Base-by-base conservation (phyloP, 2,888 invertebrate species). In the Odontothrips loti region DNA sequence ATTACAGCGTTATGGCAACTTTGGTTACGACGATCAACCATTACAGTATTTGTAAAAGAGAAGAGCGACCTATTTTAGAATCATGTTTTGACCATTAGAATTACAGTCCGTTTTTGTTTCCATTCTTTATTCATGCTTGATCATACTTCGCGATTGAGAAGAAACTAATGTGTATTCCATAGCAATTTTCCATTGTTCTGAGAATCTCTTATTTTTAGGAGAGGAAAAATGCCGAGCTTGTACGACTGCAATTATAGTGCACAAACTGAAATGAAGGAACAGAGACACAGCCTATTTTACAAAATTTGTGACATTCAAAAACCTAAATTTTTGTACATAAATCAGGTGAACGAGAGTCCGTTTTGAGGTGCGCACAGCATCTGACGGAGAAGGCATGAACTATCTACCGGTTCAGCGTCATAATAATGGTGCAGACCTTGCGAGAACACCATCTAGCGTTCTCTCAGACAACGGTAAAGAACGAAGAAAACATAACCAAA, bases 271-370 rank as follows among this genome's bases (percentile, higher is more conserved):
- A 23, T 23, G 27, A 75, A 27, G 23, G 27, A 75, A 75, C 27
- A 27, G 68, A 75, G 27, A 23, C 68, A 75, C 68, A 75, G 68
- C 68, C 68, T 75, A 27, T 9, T 75, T n/a, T 27, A 27, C 12
- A 27, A 75, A 75, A 27, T 27, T 27, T 75, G 68, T 75, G 68
- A 75, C 68, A 75, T 27, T 43, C 23, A 27, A 12, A 27, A 75
- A 75, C 68, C 27, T 27, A 27, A 75, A 75, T 27, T 75, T 43
- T 58, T 75, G 68, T 75, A 75, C 68, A 27, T 75, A 27, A 75
- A 75, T 75, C 68, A 75, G 68, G 68, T 75, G 68, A 43, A 27
- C 27, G 10, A 23, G 23, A 23, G 27, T 75, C 68, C 20, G 20
- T 43, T 43, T 43, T 43, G 20, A 58, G 20, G 58, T 58, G 58